Evolutionary conservation across 2,797 vertebrate genomes (phyloP).

Genomic region (Zenarchopterus dispar): DNA sequence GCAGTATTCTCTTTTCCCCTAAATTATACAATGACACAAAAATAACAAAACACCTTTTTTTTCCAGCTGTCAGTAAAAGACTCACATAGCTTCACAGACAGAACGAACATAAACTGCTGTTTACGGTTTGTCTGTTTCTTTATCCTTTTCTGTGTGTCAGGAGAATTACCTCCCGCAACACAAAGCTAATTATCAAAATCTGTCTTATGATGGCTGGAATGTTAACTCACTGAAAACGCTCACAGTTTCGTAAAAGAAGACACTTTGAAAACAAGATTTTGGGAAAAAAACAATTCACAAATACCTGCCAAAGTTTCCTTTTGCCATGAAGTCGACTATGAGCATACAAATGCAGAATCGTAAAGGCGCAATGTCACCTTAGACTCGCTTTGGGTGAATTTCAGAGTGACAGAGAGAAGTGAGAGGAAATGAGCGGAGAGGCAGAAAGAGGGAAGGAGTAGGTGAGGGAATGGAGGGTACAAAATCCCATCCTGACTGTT

Average conservation of each 20-base stretch:
- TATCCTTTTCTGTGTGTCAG: slow-evolving; percentile 50
- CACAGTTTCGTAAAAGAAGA: slow-evolving; percentile 16
- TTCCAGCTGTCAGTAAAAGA: neutral
- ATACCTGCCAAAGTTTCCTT: slow-evolving; percentile 27
- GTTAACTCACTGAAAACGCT: slow-evolving; percentile 31
- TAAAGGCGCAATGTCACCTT: slow-evolving; percentile 39
- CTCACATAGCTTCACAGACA: slow-evolving; percentile 22
- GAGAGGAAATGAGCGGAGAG: slow-evolving; percentile 73
- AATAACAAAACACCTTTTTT: no score
- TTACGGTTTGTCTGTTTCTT: slow-evolving; percentile 75
- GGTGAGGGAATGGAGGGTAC: slow-evolving; percentile 88
- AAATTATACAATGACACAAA: slow-evolving; percentile 44
- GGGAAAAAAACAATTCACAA: neutral
- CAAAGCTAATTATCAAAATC: slow-evolving; percentile 68
- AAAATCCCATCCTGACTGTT: slow-evolving; percentile 97
- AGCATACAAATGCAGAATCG: slow-evolving; percentile 35
- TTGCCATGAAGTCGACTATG: slow-evolving; percentile 9
- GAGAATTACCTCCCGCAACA: slow-evolving; percentile 61
- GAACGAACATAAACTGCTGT: slow-evolving; percentile 72
- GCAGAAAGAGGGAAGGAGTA: slow-evolving; percentile 75
- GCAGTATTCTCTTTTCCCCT: slow-evolving; percentile 57
- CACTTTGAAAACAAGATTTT: slow-evolving; percentile 4
- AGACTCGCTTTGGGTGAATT: slow-evolving; percentile 45
- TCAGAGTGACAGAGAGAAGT: slow-evolving; percentile 73
- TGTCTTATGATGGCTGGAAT: slow-evolving; percentile 46